Base-by-base conservation (phyloP, 2,797 vertebrate species). In the Pagetopsis macropterus region DNA sequence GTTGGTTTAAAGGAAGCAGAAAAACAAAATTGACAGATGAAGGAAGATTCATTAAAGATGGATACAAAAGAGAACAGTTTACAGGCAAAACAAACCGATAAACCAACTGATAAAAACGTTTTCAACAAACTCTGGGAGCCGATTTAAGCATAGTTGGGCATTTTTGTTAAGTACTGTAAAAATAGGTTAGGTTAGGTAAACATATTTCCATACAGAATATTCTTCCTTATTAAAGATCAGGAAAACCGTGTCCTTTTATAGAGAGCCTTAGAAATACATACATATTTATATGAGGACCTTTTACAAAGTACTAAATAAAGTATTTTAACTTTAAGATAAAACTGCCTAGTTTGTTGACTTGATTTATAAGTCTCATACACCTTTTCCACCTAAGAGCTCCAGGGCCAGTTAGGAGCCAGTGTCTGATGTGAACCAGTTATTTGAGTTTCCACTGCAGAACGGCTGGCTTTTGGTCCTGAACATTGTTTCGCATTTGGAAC, bases 21-120 rank as follows among this genome's bases (percentile, higher is more conserved):
- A 78, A 86, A 86, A 82, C 64, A 46, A 72, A 76, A 78, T 17
- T 79, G 76, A 85, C 76, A 76, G 75, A 87, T 75, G 70, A 89
- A 83, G 65, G 55, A 71, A 70, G 45, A 60, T 64, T 82, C 68
- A 82, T 84, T 73, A 88, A 86, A 81, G 74, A 81, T 83, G 45
- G 69, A 83, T 75, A 59, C 62, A 71, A 74, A 61, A 64, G 59
- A 70, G 70, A 71, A 37, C 33, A 1, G 33, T 37, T 37, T 37
- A 70, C 19, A 58, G 44, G 43, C 78, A 80, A 37, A 79, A 77
- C 63, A 80, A 86, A 84, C 65, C 51, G 44, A 77, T 61, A 73
- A 63, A 80, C 45, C 21, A 51, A 79, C 49, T 72, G 56, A 72
- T 33, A 72, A 68, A 57, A 70, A 37, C 75, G 31, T 45, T 65